Conservation (phyloP, 2,888 invertebrate genomes). For the Masnerella sp. region DNA sequence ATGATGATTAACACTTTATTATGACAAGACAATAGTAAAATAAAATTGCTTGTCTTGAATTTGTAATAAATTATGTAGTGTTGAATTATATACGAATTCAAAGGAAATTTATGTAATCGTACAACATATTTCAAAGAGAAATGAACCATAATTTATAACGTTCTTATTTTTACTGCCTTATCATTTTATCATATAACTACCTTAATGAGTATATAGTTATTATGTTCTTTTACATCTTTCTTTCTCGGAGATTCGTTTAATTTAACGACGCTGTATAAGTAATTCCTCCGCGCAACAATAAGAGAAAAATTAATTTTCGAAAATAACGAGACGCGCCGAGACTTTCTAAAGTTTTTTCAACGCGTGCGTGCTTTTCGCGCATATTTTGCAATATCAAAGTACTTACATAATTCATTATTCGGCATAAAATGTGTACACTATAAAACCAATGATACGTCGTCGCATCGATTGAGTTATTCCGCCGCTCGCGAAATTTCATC, state of each 20-base stretch:
- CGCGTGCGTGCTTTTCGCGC: too few relatives aligned
- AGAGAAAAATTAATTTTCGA: conserved; percentile 28
- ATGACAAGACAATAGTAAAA: conserved; percentile 62
- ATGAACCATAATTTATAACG: conserved; percentile 48
- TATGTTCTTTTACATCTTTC: conserved; percentile 35
- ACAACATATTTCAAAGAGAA: conserved; percentile 46
- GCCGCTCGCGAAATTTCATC: conserved; percentile 1
- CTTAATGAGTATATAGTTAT: conserved; percentile 49
- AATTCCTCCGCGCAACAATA: conserved; percentile 14
- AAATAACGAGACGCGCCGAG: conserved; percentile 5
- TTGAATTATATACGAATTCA: conserved; percentile 59
- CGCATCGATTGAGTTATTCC: conserved; percentile 12
- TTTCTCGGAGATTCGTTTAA: conserved; percentile 16
- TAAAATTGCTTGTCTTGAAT: conserved; percentile 57
- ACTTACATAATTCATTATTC: conserved; percentile 15
- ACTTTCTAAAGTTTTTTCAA: conserved; percentile 23
- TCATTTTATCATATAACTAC: conserved; percentile 55
- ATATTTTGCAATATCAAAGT: conserved; percentile 6
- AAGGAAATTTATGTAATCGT: conserved; percentile 57
- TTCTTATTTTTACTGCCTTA: conserved; percentile 49
- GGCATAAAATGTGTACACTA: conserved; percentile 5
- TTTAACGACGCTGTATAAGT: conserved; percentile 24
- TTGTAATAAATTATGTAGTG: conserved; percentile 59
- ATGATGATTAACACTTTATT: conserved; percentile 62
- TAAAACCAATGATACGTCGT: neutral